Percentiles rank a stretch among this genome's conserved stretches.
Evolutionary conservation across 2,797 vertebrate genomes (phyloP).

Genomic region (Pithecia hirsuta): DNA sequence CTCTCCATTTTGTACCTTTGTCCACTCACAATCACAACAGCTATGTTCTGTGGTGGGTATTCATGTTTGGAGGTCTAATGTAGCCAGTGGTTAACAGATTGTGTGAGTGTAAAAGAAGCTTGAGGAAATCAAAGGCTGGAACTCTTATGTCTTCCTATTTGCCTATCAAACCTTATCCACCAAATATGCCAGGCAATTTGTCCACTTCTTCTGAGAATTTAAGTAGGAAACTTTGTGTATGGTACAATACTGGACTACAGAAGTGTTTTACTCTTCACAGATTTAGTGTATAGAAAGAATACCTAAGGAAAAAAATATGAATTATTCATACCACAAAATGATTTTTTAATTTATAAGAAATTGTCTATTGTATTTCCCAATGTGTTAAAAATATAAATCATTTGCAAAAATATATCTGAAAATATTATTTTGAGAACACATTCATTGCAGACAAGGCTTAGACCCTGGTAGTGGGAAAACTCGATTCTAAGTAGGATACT

Average conservation of each 20-base stretch:
- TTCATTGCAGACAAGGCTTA: neutral
- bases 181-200: neutral
- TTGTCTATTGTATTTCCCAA: neutral
- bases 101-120: too few relatives aligned
- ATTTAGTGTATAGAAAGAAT: neutral
- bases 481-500: neutral
- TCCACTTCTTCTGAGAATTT: neutral
- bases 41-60: neutral
- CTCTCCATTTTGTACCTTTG: neutral
- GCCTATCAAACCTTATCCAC: neutral
- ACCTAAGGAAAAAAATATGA: neutral
- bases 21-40: neutral
- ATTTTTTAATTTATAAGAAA: neutral
- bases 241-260: neutral
- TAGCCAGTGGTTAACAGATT: neutral
- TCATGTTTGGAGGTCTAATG: neutral
- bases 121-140: neutral
- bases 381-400: constrained; percentile 17
- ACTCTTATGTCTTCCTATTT: neutral
- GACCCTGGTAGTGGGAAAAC: neutral
- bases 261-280: neutral
- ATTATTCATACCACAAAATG: neutral
- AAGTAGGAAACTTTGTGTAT: neutral
- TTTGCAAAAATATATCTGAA: constrained; percentile 9
- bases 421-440: constrained; percentile 18